Conservation (phyloP, 1,140 invertebrate species). For the Aleiodes sp. region DNA sequence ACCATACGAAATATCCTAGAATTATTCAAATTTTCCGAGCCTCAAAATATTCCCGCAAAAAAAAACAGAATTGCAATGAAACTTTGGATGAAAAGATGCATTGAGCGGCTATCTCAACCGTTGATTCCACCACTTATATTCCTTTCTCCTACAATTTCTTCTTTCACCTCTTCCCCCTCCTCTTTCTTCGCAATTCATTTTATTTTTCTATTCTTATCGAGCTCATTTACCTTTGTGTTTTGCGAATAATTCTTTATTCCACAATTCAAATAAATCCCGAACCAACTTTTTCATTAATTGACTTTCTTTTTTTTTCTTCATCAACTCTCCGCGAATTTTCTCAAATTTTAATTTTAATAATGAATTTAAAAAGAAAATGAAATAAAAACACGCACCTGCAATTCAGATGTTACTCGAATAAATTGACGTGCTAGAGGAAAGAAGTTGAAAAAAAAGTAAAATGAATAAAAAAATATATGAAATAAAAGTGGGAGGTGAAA, state of each 20-base stretch:
- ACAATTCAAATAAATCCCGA: not conserved
- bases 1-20: too few species aligned
- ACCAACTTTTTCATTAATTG: too few species aligned
- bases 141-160: conserved; percentile 32
- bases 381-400: too few species aligned
- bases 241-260: not conserved
- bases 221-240: not conserved
- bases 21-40: too few species aligned
- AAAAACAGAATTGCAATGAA: not conserved
- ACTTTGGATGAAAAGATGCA: not conserved
- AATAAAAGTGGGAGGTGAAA: conserved; percentile 46
- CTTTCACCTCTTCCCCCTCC: conserved; percentile 24
- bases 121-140: not conserved
- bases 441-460: not conserved
- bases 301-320: too few species aligned
- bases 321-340: too few species aligned
- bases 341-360: too few species aligned
- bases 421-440: too few species aligned
- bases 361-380: too few species aligned
- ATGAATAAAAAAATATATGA: conserved; percentile 4
- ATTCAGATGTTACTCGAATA: too few species aligned
- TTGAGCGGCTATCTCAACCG: not conserved
- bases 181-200: not conserved
- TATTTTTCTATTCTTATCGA: too few species aligned
- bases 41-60: too few species aligned